A percentile compares a stretch with the other conserved stretches of the same genome.
phyloP scores from a whole-genome alignment of 2,888 invertebrate genomes.

The Agriopis aurantiaria region DNA sequence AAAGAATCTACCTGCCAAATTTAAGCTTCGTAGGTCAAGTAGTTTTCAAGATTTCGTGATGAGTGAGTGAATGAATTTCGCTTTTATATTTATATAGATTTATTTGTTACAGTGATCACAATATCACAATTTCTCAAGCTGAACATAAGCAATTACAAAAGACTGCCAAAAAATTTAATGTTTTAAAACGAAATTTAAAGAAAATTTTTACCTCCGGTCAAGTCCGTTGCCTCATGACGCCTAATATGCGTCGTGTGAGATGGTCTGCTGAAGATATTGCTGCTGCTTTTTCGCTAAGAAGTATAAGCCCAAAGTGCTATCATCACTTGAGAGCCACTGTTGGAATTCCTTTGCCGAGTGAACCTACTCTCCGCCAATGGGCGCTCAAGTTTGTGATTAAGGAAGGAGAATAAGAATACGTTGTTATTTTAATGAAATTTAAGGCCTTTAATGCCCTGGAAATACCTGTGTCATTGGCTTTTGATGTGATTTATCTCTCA shows the following conservation, averaged over 20 bases:
- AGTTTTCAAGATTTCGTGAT: too few species aligned
- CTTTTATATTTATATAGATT: background rate
- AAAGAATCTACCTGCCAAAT: too few species aligned
- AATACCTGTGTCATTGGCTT: too few species aligned
- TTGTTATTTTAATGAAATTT: background rate
- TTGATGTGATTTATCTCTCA: background rate
- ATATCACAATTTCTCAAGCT: background rate
- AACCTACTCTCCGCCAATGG: background rate
- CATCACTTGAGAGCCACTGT: background rate
- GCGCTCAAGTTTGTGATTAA: background rate
- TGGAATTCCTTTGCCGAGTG: slow-evolving; percentile 1
- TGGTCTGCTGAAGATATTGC: slow-evolving; percentile 10
- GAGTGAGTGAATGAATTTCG: too few species aligned
- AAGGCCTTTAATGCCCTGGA: background rate
- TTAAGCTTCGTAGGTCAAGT: too few species aligned
- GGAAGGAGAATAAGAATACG: background rate
- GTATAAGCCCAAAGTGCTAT: slow-evolving; percentile 4
- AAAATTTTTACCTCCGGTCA: slow-evolving; percentile 5
- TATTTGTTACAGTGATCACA: background rate
- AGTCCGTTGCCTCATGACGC: background rate
- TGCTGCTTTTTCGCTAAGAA: background rate
- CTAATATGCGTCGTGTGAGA: background rate
- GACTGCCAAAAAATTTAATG: background rate
- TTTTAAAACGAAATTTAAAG: background rate
- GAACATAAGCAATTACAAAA: background rate